Base-by-base conservation (phyloP, 2,113 vertebrate genomes). In the Siniperca knerii region DNA sequence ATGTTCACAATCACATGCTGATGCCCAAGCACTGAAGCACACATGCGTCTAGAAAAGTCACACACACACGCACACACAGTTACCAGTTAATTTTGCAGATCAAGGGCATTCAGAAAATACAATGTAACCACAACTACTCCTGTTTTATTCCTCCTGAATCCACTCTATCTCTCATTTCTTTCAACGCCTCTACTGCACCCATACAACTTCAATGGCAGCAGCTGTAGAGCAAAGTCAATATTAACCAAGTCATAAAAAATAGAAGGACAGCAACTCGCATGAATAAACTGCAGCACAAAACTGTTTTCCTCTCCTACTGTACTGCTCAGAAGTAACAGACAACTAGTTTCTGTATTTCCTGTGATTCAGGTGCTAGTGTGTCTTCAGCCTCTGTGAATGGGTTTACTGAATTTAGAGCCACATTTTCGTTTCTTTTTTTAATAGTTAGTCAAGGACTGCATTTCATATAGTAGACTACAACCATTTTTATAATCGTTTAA, bases 1-100 rank as follows among this genome's bases (percentile, higher is more conserved):
- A 92, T 94, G 92, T 93, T 93, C 86, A 82, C 88, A 91, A 91
- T 90, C 90, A 86, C 83, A 82, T 78, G 86, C 87, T 89, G 87
- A 88, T 92, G 89, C 81, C 81, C 66, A 23, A 73, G 77, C 78
- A 44, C 48, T 33, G 72, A 66, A 18, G 80, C 87, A 74, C 84
- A 74, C 75, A 75, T 55, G 55, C 16, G 55, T n/a, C 61, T 52
- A 54, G 29, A 80, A 77, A 16, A 60, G 66, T 42, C 13, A 69
- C 75, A 61, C 55, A 61, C 55, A 62, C 82, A 86, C 58, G 71
- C 82, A 79, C 58, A 20, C 50, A 77, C 55, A 61, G 44, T 81
- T 25, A 62, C 40, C 35, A 48, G 73, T 81, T 91, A 86, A 86
- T 93, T 61, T 86, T 67, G 35, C 55, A 40, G 75, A 92, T 89